Evolutionary conservation across 2,797 vertebrate genomes (phyloP).

Genomic region (Acanthopagrus latus): DNA sequence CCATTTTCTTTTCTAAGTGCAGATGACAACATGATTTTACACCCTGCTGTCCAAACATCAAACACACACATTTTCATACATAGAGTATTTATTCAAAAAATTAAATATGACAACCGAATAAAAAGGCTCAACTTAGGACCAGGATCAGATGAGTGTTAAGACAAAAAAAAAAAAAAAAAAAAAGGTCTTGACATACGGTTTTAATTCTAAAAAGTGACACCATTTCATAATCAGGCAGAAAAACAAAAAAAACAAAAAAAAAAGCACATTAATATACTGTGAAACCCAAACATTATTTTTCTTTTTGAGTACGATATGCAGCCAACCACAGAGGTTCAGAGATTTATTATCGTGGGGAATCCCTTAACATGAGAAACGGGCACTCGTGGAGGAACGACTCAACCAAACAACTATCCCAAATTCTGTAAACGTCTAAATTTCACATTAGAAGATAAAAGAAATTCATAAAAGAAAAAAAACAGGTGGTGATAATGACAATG

Average conservation of each 20-base stretch:
- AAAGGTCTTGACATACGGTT: constrained; percentile 63
- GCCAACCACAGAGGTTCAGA: constrained; percentile 86
- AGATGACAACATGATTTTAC: not conserved
- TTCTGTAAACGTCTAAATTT: constrained; percentile 59
- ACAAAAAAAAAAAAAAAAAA: constrained; percentile 62
- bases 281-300: constrained; percentile 81
- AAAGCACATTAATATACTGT: constrained; percentile 80
- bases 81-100: constrained; percentile 85
- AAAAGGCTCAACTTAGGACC: constrained; percentile 86
- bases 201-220: constrained; percentile 81
- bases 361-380: constrained; percentile 75
- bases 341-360: constrained; percentile 73
- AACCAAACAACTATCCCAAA: constrained; percentile 17
- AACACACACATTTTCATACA: constrained; percentile 46
- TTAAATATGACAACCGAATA: constrained; percentile 89
- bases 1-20: too few species aligned
- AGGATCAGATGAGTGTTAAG: constrained; percentile 84
- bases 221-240: constrained; percentile 81
- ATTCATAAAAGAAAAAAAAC: not conserved
- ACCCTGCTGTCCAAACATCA: not conserved
- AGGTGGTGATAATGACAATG: constrained; percentile 4
- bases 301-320: constrained; percentile 84
- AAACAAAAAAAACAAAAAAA: constrained; percentile 58
- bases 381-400: constrained; percentile 73
- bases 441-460: constrained; percentile 36